A percentile compares a stretch with the other conserved stretches of the same genome.
phyloP scores from a whole-genome alignment of 2,888 invertebrate genomes.

The Eurois occulta region DNA sequence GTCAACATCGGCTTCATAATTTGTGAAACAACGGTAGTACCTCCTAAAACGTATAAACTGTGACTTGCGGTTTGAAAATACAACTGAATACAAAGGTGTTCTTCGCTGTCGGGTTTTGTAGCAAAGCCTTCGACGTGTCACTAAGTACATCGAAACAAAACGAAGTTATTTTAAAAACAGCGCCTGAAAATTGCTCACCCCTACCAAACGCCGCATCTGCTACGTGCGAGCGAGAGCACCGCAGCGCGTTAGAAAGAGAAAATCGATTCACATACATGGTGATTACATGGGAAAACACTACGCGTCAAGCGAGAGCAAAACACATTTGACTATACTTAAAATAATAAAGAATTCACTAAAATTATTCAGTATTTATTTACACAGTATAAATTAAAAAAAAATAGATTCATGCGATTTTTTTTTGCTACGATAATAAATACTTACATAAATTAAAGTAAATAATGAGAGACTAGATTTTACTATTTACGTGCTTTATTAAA shows the following conservation, averaged over 20 bases:
- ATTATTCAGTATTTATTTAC: background rate
- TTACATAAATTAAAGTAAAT: conserved; percentile 21
- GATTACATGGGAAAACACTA: conserved; percentile 69
- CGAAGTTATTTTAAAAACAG: conserved; percentile 66
- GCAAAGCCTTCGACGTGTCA: conserved; percentile 42
- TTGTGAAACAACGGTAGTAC: background rate
- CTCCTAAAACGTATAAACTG: background rate
- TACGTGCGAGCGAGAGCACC: conserved; percentile 70
- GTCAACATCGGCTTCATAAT: background rate
- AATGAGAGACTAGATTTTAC: conserved; percentile 7
- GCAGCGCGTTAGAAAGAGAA: conserved; percentile 77
- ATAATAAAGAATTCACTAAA: conserved; percentile 37
- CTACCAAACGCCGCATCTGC: conserved; percentile 65
- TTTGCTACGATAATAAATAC: background rate
- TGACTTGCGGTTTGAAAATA: conserved; percentile 1
- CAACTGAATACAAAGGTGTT: conserved; percentile 1
- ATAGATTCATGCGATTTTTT: background rate
- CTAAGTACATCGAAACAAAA: conserved; percentile 54
- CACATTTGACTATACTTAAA: conserved; percentile 52
- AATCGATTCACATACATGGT: conserved; percentile 67
- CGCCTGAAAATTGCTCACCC: conserved; percentile 62
- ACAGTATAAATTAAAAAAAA: conserved; percentile 1
- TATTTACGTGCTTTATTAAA: conserved; percentile 25
- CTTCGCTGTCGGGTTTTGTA: conserved; percentile 22
- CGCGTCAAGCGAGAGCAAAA: conserved; percentile 75